phyloP scores from a whole-genome alignment of 1,140 invertebrate species.

The Elymnias hypermnestra region DNA sequence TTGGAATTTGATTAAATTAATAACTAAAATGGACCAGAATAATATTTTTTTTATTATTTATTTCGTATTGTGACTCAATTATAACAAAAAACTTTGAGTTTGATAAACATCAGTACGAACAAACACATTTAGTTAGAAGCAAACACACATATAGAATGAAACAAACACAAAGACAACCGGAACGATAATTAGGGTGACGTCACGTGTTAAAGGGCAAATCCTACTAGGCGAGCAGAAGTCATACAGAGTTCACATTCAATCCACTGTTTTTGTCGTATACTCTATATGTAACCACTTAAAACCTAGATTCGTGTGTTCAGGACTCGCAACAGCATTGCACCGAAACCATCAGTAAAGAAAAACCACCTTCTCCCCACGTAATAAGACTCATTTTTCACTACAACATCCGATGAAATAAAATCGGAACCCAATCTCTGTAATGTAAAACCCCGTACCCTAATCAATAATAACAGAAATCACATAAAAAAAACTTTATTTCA shows the following conservation, averaged over 20 bases:
- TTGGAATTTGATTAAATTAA: too few species aligned
- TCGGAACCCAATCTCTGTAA: background rate
- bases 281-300: background rate
- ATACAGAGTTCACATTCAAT: background rate
- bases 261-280: background rate
- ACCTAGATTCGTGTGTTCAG: background rate
- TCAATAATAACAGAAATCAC: background rate
- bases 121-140: too few species aligned
- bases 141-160: too few species aligned
- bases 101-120: too few species aligned
- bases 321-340: background rate
- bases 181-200: constrained; percentile 10
- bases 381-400: background rate
- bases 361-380: background rate
- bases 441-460: background rate
- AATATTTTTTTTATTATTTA: too few species aligned
- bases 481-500: background rate
- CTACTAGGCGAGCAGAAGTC: constrained; percentile 1
- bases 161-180: background rate
- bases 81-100: too few species aligned
- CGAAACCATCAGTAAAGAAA: background rate
- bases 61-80: too few species aligned
- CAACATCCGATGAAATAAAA: background rate
- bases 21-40: too few species aligned
- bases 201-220: constrained; percentile 11